phyloP scores from a whole-genome alignment of 2,888 invertebrate genomes.

The Sphaerophoria rueppellii region DNA sequence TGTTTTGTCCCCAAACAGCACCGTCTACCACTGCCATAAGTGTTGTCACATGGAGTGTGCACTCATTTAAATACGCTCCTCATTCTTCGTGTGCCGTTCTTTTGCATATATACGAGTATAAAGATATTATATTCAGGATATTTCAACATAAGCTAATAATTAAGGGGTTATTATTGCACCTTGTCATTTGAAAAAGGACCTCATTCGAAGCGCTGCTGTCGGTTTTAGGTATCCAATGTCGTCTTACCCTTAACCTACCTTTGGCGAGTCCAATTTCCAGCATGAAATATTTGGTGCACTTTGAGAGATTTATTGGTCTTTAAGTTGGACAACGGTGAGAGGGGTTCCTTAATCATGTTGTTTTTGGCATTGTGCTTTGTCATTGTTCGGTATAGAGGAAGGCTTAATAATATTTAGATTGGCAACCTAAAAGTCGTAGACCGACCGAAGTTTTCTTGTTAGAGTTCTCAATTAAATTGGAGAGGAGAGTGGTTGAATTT shows the following conservation, averaged over 20 bases:
- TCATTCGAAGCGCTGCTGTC: conserved; percentile 3
- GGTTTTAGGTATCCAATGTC: conserved; percentile 8
- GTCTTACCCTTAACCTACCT: conserved; percentile 18
- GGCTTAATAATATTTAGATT: too few species aligned
- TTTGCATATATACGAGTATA: neutral
- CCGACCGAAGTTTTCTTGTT: too few species aligned
- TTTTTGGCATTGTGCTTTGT: neutral
- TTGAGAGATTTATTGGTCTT: conserved; percentile 33
- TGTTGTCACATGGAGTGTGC: conserved; percentile 32
- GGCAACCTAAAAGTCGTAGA: too few species aligned
- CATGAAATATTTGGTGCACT: conserved; percentile 25
- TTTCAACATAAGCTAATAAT: conserved; percentile 68
- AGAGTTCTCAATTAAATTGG: neutral
- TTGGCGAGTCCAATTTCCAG: conserved; percentile 19
- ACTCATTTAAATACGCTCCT: conserved; percentile 50
- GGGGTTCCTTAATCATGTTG: neutral
- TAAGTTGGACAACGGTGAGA: conserved; percentile 23
- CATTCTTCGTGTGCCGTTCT: neutral
- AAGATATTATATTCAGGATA: conserved; percentile 34
- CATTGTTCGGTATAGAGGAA: neutral
- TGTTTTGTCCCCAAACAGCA: neutral
- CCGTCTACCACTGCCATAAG: neutral
- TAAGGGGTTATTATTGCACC: conserved; percentile 67
- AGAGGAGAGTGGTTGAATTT: conserved; percentile 27
- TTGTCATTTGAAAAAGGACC: conserved; percentile 12